Conservation (phyloP, 1,140 invertebrate genomes). For the Cotesia typhae region DNA sequence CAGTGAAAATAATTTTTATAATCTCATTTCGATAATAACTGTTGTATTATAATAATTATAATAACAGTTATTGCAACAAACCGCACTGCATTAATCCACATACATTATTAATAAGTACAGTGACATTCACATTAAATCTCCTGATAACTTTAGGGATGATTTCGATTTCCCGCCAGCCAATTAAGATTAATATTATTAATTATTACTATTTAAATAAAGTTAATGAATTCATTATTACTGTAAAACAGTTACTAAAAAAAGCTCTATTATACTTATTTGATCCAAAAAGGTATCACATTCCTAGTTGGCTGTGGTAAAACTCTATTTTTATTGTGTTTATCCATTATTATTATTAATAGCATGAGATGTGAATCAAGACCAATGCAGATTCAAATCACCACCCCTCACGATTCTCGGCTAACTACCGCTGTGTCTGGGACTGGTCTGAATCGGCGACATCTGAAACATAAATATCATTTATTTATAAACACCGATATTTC, state of each 20-base stretch:
- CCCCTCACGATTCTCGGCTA: conserved; percentile 63
- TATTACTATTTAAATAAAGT: conserved; percentile 26
- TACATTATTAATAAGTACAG: too few relatives aligned
- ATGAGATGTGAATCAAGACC: conserved; percentile 52
- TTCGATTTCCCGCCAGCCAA: conserved; percentile 13
- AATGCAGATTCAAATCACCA: conserved; percentile 48
- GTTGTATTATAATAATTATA: not conserved
- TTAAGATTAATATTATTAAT: too few relatives aligned
- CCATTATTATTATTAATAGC: conserved; percentile 21
- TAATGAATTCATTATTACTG: conserved; percentile 20
- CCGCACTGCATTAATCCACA: not conserved
- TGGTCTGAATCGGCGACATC: conserved; percentile 63
- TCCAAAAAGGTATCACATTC: conserved; percentile 52
- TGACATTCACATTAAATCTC: too few relatives aligned
- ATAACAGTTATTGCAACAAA: conserved; percentile 2
- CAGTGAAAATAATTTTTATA: too few relatives aligned
- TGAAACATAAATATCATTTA: conserved; percentile 38
- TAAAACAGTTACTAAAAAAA: conserved; percentile 43
- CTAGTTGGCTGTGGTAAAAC: conserved; percentile 54
- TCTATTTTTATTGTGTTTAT: conserved; percentile 39
- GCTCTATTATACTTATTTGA: conserved; percentile 46
- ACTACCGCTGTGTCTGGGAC: conserved; percentile 60
- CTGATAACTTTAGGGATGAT: too few relatives aligned
- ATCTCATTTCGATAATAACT: conserved; percentile 1
- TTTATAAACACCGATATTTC: not conserved